Evolutionary conservation across 2,797 vertebrate genomes (phyloP).

Genomic region (Sebastes aleutianus): DNA sequence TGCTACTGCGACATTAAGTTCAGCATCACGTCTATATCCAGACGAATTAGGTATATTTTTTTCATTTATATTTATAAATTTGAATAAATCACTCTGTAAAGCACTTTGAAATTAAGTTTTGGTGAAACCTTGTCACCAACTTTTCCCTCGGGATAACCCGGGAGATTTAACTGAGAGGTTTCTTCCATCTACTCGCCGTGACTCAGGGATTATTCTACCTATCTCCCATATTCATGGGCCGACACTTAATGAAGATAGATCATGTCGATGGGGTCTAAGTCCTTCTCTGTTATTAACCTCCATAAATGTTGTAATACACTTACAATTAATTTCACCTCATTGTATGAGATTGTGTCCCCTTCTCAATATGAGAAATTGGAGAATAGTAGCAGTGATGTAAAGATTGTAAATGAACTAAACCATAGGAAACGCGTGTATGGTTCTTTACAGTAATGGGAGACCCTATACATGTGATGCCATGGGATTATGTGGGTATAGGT

Average conservation of each 20-base stretch:
- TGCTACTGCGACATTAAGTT: background rate
- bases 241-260: background rate
- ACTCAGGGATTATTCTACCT: background rate
- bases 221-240: background rate
- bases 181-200: no score
- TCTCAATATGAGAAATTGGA: no score
- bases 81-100: no score
- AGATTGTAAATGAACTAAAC: background rate
- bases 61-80: background rate
- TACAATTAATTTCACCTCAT: no score
- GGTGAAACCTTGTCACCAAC: no score
- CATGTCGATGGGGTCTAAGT: background rate
- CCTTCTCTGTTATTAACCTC: background rate
- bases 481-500: no score
- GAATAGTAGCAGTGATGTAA: background rate
- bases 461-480: background rate
- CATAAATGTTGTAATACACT: background rate
- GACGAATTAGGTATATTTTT: background rate
- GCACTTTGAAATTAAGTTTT: no score
- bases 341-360: no score
- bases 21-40: background rate
- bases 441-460: background rate
- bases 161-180: no score
- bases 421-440: background rate
- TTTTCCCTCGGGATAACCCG: no score